Conservation (phyloP, 2,888 invertebrate genomes). For the Lithophane ornitopus region DNA sequence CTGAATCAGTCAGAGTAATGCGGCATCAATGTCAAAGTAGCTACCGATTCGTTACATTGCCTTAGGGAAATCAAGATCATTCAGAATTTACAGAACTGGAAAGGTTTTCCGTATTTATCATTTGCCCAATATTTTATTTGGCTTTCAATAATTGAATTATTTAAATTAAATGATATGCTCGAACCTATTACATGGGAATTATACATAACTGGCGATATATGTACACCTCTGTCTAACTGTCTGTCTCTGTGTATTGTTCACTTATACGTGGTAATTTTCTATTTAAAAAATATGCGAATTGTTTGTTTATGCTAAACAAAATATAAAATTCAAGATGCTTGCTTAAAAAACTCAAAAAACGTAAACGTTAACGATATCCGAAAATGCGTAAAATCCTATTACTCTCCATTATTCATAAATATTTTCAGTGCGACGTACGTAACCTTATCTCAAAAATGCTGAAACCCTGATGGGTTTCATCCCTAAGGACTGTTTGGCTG, state of each 20-base stretch:
- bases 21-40: conserved; percentile 50
- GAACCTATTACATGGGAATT: neutral
- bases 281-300: neutral
- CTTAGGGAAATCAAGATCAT: conserved; percentile 63
- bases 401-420: conserved; percentile 44
- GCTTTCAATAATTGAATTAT: conserved; percentile 1
- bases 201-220: neutral
- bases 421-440: conserved; percentile 31
- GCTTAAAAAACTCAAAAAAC: neutral
- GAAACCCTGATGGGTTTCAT: conserved; percentile 50
- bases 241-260: too few species aligned
- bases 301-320: neutral
- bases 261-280: neutral
- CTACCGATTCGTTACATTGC: conserved; percentile 39
- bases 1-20: conserved; percentile 1
- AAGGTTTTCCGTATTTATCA: conserved; percentile 36
- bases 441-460: conserved; percentile 55
- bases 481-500: conserved; percentile 47
- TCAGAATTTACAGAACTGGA: conserved; percentile 31
- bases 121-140: conserved; percentile 15
- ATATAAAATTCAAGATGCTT: neutral
- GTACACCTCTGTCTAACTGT: neutral
- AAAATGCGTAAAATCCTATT: conserved; percentile 40
- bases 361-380: neutral
- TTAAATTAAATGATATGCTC: neutral